phyloP scores from a whole-genome alignment of 2,888 invertebrate genomes.

The Leptinotarsa tumamoca region DNA sequence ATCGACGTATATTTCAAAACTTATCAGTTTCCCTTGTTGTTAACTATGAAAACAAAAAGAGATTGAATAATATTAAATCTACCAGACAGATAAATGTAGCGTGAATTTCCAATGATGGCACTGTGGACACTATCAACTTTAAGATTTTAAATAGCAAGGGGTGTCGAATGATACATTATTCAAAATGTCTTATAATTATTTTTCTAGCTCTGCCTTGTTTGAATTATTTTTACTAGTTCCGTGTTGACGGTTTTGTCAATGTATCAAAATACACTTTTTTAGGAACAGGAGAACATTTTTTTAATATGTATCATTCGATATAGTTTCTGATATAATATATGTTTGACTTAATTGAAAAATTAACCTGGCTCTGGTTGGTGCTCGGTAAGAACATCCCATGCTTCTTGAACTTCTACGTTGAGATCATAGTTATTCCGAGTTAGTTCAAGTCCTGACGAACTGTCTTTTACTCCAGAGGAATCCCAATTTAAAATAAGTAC shows the following conservation, averaged over 20 bases:
- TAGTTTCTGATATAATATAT: neutral
- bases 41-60: neutral
- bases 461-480: conserved; percentile 14
- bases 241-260: neutral
- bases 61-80: neutral
- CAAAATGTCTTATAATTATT: neutral
- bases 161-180: neutral
- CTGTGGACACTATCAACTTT: neutral
- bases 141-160: neutral
- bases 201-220: neutral
- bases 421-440: conserved; percentile 5
- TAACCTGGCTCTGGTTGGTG: conserved; percentile 10
- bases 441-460: conserved; percentile 2
- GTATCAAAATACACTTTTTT: neutral
- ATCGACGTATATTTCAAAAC: neutral
- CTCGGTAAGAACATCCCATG: conserved; percentile 10
- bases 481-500: neutral
- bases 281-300: neutral
- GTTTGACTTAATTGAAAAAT: neutral
- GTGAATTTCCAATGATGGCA: neutral
- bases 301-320: neutral
- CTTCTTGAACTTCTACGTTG: conserved; percentile 7
- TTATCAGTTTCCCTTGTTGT: neutral
- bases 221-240: conserved; percentile 1
- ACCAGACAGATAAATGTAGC: neutral